These are phyloP conservation scores for Drosophila tristis DNA, from an alignment of 1,140 invertebrate genomes.

Conservation along the genomic window DNA sequence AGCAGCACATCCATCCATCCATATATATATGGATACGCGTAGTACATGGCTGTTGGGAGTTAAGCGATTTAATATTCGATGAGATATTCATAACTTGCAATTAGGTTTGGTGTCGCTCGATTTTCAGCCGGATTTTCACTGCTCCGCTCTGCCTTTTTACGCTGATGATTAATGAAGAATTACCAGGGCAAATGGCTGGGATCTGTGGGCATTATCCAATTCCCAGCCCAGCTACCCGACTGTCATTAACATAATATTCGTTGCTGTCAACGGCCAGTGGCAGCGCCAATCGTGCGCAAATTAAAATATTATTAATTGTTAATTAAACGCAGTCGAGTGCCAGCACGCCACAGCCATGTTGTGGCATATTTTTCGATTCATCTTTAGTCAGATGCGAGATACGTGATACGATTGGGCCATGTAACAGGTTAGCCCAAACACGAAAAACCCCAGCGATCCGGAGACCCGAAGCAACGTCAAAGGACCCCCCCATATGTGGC, in stretches of 20 bases:
- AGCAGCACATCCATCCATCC: constrained; percentile 5
- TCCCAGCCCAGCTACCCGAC: constrained; percentile 23
- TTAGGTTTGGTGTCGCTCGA: constrained; percentile 48
- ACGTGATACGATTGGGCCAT: constrained; percentile 1
- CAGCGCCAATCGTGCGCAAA: constrained; percentile 48
- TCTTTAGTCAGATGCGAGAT: no score
- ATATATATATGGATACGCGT: no score
- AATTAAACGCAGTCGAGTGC: constrained; percentile 59
- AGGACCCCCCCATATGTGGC: constrained; percentile 73
- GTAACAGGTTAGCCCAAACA: constrained; percentile 55
- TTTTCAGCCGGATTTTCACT: constrained; percentile 4
- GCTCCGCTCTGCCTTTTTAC: constrained; percentile 22
- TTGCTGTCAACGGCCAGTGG: constrained; percentile 27
- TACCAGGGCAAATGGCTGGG: constrained; percentile 50
- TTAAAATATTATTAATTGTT: constrained; percentile 65
- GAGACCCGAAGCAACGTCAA: constrained; percentile 34
- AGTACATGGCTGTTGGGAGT: constrained; percentile 15
- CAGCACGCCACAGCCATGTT: constrained; percentile 14
- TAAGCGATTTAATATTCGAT: constrained; percentile 66
- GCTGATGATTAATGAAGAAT: constrained; percentile 64
- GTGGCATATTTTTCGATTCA: constrained; percentile 46
- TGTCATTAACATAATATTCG: constrained; percentile 56
- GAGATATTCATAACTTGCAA: constrained; percentile 75
- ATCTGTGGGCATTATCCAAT: constrained; percentile 13
- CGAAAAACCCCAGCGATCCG: neutral